Percentiles rank a stretch among this genome's conserved stretches.
Evolutionary conservation across 2,888 invertebrate genomes (phyloP).

Genomic region (Heliconius cydno): DNA sequence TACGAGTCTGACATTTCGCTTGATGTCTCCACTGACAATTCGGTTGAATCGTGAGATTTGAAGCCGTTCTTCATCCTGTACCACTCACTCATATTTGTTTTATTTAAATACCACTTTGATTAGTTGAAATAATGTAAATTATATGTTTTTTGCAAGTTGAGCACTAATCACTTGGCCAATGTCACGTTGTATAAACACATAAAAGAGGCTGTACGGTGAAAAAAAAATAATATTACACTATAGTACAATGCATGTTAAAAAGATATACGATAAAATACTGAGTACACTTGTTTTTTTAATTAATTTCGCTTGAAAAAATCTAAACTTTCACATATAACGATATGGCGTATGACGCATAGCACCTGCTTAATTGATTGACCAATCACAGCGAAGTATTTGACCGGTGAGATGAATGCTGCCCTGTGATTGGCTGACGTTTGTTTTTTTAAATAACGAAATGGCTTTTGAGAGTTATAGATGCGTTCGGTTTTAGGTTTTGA

Average conservation of each 20-base stretch:
- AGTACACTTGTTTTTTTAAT: slow-evolving; percentile 47
- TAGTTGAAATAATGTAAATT: slow-evolving; percentile 61
- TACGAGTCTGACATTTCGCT: slow-evolving; percentile 86
- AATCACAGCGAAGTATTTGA: slow-evolving; percentile 67
- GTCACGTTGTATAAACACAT: neutral
- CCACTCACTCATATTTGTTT: slow-evolving; percentile 75
- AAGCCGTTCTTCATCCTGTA: slow-evolving; percentile 74
- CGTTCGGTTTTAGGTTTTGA: slow-evolving; percentile 28
- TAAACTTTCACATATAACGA: slow-evolving; percentile 77
- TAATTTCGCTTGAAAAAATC: slow-evolving; percentile 62
- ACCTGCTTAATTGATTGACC: slow-evolving; percentile 70
- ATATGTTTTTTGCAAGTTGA: slow-evolving; percentile 5
- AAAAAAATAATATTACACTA: neutral
- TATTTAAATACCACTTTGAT: slow-evolving; percentile 65
- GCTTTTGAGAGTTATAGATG: slow-evolving; percentile 28
- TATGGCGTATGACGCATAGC: slow-evolving; percentile 83
- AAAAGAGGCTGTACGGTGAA: neutral
- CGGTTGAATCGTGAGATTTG: slow-evolving; percentile 76
- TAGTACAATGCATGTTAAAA: neutral
- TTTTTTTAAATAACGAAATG: slow-evolving; percentile 62
- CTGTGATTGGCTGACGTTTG: slow-evolving; percentile 63
- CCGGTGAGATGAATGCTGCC: slow-evolving; percentile 71
- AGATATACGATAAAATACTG: neutral
- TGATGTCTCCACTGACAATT: slow-evolving; percentile 84
- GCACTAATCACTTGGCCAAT: neutral